Evolutionary conservation across 2,113 vertebrate genomes (phyloP).

Genomic region (Otocyon megalotis): DNA sequence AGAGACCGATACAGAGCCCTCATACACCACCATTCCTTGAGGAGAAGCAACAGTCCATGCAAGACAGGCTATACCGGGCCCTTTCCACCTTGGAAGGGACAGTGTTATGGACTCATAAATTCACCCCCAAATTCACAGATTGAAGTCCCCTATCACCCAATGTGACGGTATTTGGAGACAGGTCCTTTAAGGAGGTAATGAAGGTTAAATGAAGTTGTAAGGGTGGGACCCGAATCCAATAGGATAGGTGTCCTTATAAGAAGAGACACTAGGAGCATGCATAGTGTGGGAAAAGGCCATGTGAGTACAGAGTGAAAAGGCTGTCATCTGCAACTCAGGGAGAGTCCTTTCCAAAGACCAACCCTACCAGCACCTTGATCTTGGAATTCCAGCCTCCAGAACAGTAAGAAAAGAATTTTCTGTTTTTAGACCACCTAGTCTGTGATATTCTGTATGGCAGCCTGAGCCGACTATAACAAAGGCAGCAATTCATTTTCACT

Average conservation of each 20-base stretch:
- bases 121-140: not conserved
- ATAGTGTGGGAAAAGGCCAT: not conserved
- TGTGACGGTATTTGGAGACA: not conserved
- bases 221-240: not conserved
- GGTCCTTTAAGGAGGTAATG: not conserved
- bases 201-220: not conserved
- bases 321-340: not conserved
- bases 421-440: not conserved
- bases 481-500: not conserved
- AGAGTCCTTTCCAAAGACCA: not conserved
- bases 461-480: not conserved
- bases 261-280: not conserved
- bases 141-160: not conserved
- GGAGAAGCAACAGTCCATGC: not conserved
- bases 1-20: not conserved
- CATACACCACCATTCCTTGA: accelerated
- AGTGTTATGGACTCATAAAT: too few species aligned
- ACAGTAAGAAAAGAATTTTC: not conserved
- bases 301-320: not conserved
- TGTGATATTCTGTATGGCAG: not conserved
- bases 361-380: not conserved
- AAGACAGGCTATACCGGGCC: not conserved
- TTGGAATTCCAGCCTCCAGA: not conserved
- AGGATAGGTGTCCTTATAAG: not conserved
- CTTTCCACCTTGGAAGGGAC: not conserved